These are phyloP conservation scores for Myiozetetes cayanensis DNA, from an alignment of 2,113 vertebrate genomes.

Conservation along the genomic window DNA sequence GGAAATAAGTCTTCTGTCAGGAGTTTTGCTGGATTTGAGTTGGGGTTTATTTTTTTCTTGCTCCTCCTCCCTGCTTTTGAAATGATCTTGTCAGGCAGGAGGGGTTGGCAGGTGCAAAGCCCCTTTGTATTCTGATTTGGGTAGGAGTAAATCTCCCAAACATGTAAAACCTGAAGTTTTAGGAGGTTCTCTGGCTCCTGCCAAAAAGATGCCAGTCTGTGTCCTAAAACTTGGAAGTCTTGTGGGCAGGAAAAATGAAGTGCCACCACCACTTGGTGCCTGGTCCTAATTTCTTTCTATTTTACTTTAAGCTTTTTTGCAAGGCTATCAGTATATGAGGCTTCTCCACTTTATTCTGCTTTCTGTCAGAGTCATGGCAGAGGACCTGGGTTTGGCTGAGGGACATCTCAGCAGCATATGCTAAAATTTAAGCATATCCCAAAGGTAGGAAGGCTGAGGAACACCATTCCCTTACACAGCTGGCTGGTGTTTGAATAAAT, in stretches of 20 bases:
- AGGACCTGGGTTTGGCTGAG: background rate
- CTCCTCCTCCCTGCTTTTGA: background rate
- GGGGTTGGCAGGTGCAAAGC: background rate
- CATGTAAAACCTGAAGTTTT: background rate
- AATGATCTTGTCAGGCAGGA: background rate
- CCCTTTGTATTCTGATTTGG: background rate
- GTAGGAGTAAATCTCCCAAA: background rate
- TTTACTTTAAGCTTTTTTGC: background rate
- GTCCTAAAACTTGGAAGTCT: background rate
- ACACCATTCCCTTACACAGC: background rate
- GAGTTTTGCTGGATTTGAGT: background rate
- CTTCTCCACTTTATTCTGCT: background rate
- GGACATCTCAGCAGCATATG: background rate
- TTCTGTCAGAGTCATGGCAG: background rate
- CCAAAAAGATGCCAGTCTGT: background rate
- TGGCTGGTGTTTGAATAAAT: background rate
- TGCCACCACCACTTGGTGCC: background rate
- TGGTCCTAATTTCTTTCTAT: background rate
- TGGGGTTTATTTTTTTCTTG: background rate
- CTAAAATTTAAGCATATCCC: background rate
- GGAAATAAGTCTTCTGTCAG: background rate
- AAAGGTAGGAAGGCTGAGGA: background rate
- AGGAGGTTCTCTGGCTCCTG: background rate
- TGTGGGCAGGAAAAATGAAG: background rate
- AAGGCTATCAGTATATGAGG: rapidly evolving